Evolutionary conservation across 1,140 invertebrate genomes (phyloP).

Genomic region (Antheraea mylitta): DNA sequence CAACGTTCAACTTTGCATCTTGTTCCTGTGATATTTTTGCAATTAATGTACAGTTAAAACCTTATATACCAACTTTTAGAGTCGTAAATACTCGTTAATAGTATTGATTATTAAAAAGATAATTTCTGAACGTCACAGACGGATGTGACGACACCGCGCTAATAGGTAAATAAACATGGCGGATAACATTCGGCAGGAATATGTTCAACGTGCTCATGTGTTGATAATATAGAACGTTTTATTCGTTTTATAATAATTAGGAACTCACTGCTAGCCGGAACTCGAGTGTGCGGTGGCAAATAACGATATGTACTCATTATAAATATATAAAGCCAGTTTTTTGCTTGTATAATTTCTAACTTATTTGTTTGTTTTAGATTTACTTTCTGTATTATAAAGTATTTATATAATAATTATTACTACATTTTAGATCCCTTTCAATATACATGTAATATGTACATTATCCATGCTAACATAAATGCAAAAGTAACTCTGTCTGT

Average conservation of each 20-base stretch:
- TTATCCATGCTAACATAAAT: too few relatives aligned
- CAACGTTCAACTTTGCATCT: too few relatives aligned
- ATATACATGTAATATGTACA: too few relatives aligned
- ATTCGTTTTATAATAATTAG: constrained; percentile 28
- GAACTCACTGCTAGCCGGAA: constrained; percentile 33
- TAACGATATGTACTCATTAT: constrained; percentile 22
- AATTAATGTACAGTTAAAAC: too few relatives aligned
- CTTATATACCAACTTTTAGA: too few relatives aligned
- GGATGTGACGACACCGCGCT: constrained; percentile 16
- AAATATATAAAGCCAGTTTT: background rate
- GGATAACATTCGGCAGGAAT: constrained; percentile 14
- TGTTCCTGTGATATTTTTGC: too few relatives aligned
- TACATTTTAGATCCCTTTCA: too few relatives aligned
- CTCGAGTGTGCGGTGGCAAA: constrained; percentile 13
- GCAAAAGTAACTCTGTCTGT: too few relatives aligned
- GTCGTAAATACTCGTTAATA: too few relatives aligned
- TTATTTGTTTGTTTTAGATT: background rate
- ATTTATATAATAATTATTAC: too few relatives aligned
- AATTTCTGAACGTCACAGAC: constrained; percentile 11
- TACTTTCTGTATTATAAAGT: too few relatives aligned
- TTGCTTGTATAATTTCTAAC: background rate
- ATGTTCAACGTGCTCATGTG: background rate
- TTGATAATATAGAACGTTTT: constrained; percentile 21
- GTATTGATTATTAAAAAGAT: too few relatives aligned
- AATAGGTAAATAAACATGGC: constrained; percentile 16